These are phyloP conservation scores for Schizopygopsis malacanthus DNA, from an alignment of 2,797 vertebrate genomes.

Conservation along the genomic window DNA sequence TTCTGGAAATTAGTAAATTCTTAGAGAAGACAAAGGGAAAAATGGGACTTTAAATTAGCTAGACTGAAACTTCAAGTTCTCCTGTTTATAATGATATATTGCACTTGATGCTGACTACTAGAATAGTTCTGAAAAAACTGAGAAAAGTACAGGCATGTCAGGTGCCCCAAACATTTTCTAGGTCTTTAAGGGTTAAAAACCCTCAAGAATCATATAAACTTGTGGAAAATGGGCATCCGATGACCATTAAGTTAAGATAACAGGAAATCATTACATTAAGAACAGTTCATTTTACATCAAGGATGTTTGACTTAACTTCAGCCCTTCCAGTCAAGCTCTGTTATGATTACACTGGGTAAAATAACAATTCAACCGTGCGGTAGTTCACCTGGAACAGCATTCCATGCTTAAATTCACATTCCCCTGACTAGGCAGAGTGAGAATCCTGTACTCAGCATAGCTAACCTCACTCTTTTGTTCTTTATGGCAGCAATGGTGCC, in stretches of 20 bases:
- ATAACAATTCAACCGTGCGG: slow-evolving; percentile 2
- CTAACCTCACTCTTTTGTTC: slow-evolving; percentile 56
- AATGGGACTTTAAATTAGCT: too few relatives aligned
- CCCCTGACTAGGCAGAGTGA: slow-evolving; percentile 51
- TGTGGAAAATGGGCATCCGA: too few relatives aligned
- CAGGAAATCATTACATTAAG: not conserved
- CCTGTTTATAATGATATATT: too few relatives aligned
- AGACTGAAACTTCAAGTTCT: too few relatives aligned
- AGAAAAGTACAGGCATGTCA: too few relatives aligned
- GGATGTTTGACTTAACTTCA: slow-evolving; percentile 14
- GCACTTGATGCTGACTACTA: too few relatives aligned
- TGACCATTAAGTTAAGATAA: not conserved
- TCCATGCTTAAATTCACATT: slow-evolving; percentile 41
- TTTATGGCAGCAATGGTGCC: slow-evolving; percentile 23
- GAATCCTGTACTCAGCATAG: slow-evolving; percentile 57
- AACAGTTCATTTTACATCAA: not conserved
- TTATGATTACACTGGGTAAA: slow-evolving; percentile 8
- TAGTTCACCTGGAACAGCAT: slow-evolving; percentile 28
- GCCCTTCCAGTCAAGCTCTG: not conserved
- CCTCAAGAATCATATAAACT: too few relatives aligned
- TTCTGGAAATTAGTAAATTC: too few relatives aligned
- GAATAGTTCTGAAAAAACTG: too few relatives aligned
- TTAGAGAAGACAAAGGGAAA: too few relatives aligned
- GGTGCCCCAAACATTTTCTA: too few relatives aligned
- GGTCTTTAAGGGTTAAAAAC: not conserved